Evolutionary conservation across 2,888 invertebrate genomes (phyloP).

Genomic region (Amiota mariae): DNA sequence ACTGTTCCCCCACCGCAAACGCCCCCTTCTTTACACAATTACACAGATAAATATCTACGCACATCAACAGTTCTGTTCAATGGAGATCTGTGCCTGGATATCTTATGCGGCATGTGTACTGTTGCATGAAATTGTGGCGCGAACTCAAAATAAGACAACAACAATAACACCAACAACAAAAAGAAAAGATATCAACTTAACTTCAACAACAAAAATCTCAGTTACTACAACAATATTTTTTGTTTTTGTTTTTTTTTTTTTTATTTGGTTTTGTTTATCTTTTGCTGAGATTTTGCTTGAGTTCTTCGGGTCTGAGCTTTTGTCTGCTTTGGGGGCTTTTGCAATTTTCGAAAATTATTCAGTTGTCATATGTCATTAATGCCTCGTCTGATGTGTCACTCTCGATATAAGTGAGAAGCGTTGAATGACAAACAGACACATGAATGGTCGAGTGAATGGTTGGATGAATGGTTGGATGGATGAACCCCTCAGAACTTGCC

Average conservation of each 20-base stretch:
- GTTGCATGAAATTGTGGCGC: slow-evolving; percentile 27
- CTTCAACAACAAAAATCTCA: slow-evolving; percentile 9
- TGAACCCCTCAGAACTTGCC: neutral
- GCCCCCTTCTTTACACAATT: neutral
- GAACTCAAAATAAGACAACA: neutral
- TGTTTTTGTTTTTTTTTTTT: neutral
- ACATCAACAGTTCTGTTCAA: slow-evolving; percentile 26
- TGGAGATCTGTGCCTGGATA: slow-evolving; percentile 29
- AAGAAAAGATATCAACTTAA: neutral
- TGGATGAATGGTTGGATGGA: neutral
- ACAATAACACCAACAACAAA: neutral
- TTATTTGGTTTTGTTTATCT: no score
- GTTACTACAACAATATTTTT: slow-evolving; percentile 22
- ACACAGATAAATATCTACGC: slow-evolving; percentile 24
- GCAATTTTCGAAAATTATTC: slow-evolving; percentile 25
- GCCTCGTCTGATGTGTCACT: slow-evolving; percentile 30
- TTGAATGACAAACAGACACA: slow-evolving; percentile 11
- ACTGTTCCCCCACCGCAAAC: slow-evolving; percentile 19
- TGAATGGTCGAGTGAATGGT: neutral
- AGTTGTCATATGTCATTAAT: slow-evolving; percentile 31
- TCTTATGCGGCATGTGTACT: slow-evolving; percentile 20
- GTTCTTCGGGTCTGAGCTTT: neutral
- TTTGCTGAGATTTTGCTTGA: no score
- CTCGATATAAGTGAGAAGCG: slow-evolving; percentile 1
- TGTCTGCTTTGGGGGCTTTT: slow-evolving; percentile 6